Evolutionary conservation across 2,888 invertebrate species (phyloP), one percentile per base, ranked within the genome.

Genomic region (Ophioninae sp.): DNA sequence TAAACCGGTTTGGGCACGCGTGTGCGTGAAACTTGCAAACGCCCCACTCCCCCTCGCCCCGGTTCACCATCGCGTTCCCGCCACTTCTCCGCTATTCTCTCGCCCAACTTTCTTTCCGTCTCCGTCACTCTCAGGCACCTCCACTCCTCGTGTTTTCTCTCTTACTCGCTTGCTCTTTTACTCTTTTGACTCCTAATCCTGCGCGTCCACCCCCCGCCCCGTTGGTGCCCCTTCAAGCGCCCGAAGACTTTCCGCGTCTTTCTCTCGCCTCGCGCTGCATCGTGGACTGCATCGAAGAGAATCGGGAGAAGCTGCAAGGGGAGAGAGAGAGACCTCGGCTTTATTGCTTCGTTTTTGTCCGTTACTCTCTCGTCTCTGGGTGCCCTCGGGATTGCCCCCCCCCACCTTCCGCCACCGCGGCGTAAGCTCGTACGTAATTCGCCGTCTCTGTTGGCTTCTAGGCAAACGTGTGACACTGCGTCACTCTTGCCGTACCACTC

Each of bases 1-100:
- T 91, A 92, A 91, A 93, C 93, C 92, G 93, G 93, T 93, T 93
- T 87, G 85, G 86, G 87, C 89, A 88, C 89, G 89, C 89, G 90
- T 89, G 87, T 87, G 88, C 87, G 88, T 87, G 86, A 85, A 87
- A 85, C 86, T 75, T 79, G 80, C 76, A 78, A 75, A 79, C 68
- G 72, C 39, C 72, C 77, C 65, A 70, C 39, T 10, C 69, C 37
- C 62, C 59, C 50, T 7, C 50, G 10, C 64, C n/a, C 65, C 65
- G 17, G n/a, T 61, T 41, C 44, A 69, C 65, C 75, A 13, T 67
- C 39, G 37, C 68, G 13, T n/a, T 67, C 39, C 44, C 68, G 13
- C 37, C 64, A 17, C 20, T 20, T 13, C 44, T 0, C 50, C 56
- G 41, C 56, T 69, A 17, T 69, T 23, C 23, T 56, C 74, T 64